Base-by-base conservation (phyloP, 2,888 invertebrate genomes). In the Tetropium fuscum region DNA sequence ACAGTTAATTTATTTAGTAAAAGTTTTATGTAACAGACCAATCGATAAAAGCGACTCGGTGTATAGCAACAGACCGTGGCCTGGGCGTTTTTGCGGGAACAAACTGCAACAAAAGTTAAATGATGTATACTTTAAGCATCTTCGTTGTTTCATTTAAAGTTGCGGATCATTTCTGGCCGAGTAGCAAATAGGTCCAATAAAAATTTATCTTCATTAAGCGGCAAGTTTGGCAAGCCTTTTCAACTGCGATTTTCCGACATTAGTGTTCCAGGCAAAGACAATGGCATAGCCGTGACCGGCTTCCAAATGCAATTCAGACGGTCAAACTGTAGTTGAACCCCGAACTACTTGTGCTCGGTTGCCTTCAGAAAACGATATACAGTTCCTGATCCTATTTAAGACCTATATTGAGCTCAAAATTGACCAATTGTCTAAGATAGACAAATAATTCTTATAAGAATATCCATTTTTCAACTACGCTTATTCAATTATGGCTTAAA, bases 161-260 rank as follows among this genome's bases (percentile, higher is more conserved):
- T 49, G n/a, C 22, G 48, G 36, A 15, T 49, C 48, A n/a, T 34
- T 16, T 38, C 36, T 19, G 22, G 25, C 11, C 36, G 16, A 49
- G 48, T 22, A 22, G 36, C 19, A 53, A 53, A 53, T 44, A 53
- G 44, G 53, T 53, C 44, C 53, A 53, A 53, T 53, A 53, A 44
- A 40, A 53, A 53, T 53, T 32, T 44, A 53, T 53, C 53, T 44
- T 53, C 53, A 40, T 53, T 53, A 53, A 43, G 34, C 30, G 20
- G 45, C 55, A 55, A 47, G 47, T 55, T 55, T 55, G 55, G 44
- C 55, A 55, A 55, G 18, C 34, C 36, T 55, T 36, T 55, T 47
- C 44, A 54, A 54, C 54, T 57, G 63, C 58, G 63, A 63, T 63
- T 63, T 63, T 45, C 45, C 20, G 53, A 59, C 58, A 63, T 63